These are phyloP conservation scores for Diaphora mendica DNA, from an alignment of 2,888 invertebrate genomes.

Conservation along the genomic window DNA sequence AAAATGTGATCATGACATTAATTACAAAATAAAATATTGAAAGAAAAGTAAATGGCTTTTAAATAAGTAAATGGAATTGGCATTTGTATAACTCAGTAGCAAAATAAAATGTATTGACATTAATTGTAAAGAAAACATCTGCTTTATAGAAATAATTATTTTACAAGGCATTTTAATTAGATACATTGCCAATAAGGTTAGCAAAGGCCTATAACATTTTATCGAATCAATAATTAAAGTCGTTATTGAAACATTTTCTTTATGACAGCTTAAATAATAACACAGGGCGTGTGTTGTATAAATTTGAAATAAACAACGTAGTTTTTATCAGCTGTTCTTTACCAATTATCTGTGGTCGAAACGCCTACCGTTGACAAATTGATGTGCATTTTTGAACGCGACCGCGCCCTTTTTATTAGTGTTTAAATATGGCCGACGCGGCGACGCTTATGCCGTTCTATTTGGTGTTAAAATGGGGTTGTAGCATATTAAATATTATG, in stretches of 20 bases:
- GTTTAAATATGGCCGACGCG: constrained; percentile 65
- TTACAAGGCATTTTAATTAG: not conserved
- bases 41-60: not conserved
- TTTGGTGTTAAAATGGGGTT: constrained; percentile 28
- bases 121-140: not conserved
- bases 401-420: constrained; percentile 58
- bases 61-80: not conserved
- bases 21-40: not conserved
- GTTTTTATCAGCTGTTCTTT: constrained; percentile 71
- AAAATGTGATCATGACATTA: not conserved
- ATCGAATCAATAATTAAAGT: constrained; percentile 27
- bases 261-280: constrained; percentile 40
- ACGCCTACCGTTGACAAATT: constrained; percentile 81
- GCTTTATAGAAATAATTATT: not conserved
- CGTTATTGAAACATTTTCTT: constrained; percentile 29
- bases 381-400: constrained; percentile 54
- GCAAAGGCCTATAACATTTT: constrained; percentile 17
- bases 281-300: constrained; percentile 54
- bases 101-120: not conserved
- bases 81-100: not conserved
- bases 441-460: constrained; percentile 44
- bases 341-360: constrained; percentile 74
- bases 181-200: constrained; percentile 10
- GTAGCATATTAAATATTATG: constrained; percentile 10
- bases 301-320: constrained; percentile 61